Base-by-base conservation (phyloP, 2,888 invertebrate genomes). In the Trachelus troglodyta region DNA sequence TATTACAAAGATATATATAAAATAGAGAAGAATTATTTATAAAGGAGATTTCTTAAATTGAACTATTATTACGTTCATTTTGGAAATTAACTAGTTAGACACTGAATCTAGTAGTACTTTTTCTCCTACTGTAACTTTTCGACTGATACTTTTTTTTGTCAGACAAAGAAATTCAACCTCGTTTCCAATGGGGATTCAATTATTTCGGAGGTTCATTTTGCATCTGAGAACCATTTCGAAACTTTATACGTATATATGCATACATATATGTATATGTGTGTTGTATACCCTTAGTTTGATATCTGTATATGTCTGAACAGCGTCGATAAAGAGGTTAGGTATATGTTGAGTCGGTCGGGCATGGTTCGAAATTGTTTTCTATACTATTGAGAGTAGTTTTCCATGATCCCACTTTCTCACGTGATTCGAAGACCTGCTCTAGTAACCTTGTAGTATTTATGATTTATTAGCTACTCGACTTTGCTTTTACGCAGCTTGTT, bases 401-500 rank as follows among this genome's bases (percentile, higher is more conserved):
- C 9, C 23, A 56, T 15, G 56, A 56, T 56, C 56, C 23, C 56
- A 23, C 56, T 23, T 56, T 40, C 4, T 15, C 40, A 40, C 15
- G 15, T 15, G 15, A 40, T 40, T 6, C 40, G 6, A 15, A 40
- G 40, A 40, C 15, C 15, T 40, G 15, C 40, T 40, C 40, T 40
- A 40, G 34, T 75, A 75, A 76, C 75, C 68, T 78, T 37, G 35
- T 31, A 73, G 73, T 75, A 78, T 76, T 73, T 76, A 71, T 71
- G 75, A 75, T 68, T 76, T 73, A 76, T 56, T 30, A 34, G 40
- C 33, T 56, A 76, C 40, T 73, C 78, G 34, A 56, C 34, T 33
- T 30, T 12, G 35, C 37, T 71, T 33, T 71, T 71, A 15, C 71
- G 15, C 31, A 31, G 12, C 11, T 71, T 33, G 0, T 56, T 56